These are phyloP conservation scores for Leuctra nigra DNA, from an alignment of 2,888 invertebrate genomes.

Conservation along the genomic window DNA sequence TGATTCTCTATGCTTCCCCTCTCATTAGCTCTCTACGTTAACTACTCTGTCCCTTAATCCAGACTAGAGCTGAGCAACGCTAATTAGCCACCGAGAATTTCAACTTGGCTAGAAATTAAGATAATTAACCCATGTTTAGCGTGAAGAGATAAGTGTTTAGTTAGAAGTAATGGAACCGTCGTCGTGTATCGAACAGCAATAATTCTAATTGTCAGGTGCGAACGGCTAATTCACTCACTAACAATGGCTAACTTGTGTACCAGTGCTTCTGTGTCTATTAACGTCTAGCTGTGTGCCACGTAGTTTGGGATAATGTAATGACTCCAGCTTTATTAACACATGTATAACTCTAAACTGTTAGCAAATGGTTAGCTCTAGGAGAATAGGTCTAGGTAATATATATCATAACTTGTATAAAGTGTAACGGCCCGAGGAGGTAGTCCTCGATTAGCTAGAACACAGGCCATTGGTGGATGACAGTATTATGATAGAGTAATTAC, in stretches of 20 bases:
- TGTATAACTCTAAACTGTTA: not conserved
- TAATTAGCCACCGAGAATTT: constrained; percentile 4
- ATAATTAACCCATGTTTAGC: not conserved
- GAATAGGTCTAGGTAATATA: not conserved
- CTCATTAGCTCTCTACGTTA: not conserved
- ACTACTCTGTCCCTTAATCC: not conserved
- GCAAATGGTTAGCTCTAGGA: not conserved
- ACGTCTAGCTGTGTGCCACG: not conserved
- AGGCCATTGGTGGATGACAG: not conserved
- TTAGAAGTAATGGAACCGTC: constrained; percentile 1
- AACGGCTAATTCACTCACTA: constrained; percentile 6
- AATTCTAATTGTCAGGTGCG: constrained; percentile 16
- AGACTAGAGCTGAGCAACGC: not conserved
- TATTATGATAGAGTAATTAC: not conserved
- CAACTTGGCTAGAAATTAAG: constrained; percentile 3
- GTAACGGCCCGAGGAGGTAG: not conserved
- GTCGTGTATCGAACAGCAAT: constrained; percentile 25
- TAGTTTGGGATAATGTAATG: not conserved
- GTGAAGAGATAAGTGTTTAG: constrained; percentile 4
- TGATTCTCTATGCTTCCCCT: too few species aligned
- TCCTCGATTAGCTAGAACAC: not conserved
- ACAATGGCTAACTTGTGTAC: constrained; percentile 12
- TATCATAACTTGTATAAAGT: not conserved
- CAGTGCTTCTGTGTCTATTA: constrained; percentile 4
- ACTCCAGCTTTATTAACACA: constrained; percentile 4